A percentile compares a stretch with the other conserved stretches of the same genome.
Evolutionary conservation across 2,888 invertebrate genomes (phyloP).

Genomic region (Phymatocera aterrima): DNA sequence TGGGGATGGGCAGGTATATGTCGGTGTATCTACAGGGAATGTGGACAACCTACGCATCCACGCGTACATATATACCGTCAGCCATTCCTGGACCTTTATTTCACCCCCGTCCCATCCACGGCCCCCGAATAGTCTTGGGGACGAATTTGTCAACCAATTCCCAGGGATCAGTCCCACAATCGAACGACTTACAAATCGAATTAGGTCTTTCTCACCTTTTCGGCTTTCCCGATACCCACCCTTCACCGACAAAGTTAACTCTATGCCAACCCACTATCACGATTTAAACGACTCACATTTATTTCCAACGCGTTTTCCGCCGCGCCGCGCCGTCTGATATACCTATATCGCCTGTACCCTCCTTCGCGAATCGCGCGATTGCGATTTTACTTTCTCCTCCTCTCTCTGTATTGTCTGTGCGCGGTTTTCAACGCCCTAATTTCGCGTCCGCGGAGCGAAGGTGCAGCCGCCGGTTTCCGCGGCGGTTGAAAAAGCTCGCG

Average conservation of each 20-base stretch:
- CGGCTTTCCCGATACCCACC: background rate
- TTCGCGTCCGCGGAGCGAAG: too few species aligned
- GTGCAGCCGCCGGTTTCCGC: background rate
- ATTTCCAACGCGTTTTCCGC: background rate
- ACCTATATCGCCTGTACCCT: too few species aligned
- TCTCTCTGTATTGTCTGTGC: too few species aligned
- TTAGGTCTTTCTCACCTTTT: conserved; percentile 56
- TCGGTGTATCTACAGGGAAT: too few species aligned
- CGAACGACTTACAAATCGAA: conserved; percentile 68
- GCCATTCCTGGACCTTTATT: conserved; percentile 24
- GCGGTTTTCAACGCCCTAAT: too few species aligned
- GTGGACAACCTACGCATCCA: background rate
- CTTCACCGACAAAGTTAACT: background rate
- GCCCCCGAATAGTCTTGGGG: conserved; percentile 19
- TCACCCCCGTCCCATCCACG: too few species aligned
- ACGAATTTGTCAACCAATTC: conserved; percentile 66
- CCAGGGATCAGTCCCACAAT: conserved; percentile 60
- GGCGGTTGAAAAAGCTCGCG: background rate
- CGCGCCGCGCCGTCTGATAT: too few species aligned
- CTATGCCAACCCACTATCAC: background rate
- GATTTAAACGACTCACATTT: background rate
- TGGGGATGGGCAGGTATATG: background rate
- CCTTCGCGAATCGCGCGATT: too few species aligned
- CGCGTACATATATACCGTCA: too few species aligned
- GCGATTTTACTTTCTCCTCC: too few species aligned